These are phyloP conservation scores for Alosa alosa DNA, from an alignment of 2,113 vertebrate genomes.

Conservation along the genomic window DNA sequence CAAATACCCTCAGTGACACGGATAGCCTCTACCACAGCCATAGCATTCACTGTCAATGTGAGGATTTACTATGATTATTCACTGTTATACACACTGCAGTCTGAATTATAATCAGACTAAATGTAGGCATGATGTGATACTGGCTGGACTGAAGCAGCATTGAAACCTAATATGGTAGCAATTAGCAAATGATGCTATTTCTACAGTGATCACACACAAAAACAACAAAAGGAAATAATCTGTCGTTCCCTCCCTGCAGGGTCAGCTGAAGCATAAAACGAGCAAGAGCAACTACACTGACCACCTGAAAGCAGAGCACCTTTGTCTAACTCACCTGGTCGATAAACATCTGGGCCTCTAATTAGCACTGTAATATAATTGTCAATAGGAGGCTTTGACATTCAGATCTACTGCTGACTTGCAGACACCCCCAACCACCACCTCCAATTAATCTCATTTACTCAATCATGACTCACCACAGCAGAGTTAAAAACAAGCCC, in stretches of 20 bases:
- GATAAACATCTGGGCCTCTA: not conserved
- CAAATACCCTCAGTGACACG: not conserved
- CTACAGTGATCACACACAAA: not conserved
- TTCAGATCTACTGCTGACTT: not conserved
- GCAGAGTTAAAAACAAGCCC: not conserved
- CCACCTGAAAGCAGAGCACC: not conserved
- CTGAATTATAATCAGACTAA: not conserved
- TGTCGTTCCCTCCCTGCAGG: not conserved
- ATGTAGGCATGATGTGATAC: not conserved
- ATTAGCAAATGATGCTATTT: not conserved
- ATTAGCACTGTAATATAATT: not conserved
- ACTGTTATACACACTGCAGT: not conserved
- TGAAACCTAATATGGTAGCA: not conserved
- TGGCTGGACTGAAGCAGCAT: not conserved
- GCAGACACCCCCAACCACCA: no score
- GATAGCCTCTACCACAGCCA: not conserved
- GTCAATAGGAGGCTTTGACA: not conserved
- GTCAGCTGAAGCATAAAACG: not conserved
- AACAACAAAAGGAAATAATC: not conserved
- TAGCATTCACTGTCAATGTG: not conserved
- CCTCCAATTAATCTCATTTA: not conserved
- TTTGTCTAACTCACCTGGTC: not conserved
- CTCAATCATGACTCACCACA: not conserved
- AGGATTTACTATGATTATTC: not conserved
- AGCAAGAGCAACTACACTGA: not conserved